A percentile compares a stretch with the other conserved stretches of the same genome.
Evolutionary conservation across 2,113 vertebrate species (phyloP).

Genomic region (Rhabdornis inornatus): DNA sequence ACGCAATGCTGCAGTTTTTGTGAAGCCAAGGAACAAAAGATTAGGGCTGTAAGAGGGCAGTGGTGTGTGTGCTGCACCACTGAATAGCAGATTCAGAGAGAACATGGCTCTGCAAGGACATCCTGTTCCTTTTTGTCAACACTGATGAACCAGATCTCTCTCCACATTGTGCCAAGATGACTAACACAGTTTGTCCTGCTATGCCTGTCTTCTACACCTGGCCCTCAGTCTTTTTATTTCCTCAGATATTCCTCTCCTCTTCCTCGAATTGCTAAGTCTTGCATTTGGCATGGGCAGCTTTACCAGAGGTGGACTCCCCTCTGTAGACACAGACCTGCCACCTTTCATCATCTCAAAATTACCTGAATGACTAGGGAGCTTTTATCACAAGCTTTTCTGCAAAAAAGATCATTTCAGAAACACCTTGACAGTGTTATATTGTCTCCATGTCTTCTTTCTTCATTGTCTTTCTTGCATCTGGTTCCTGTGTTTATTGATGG

Average conservation of each 20-base stretch:
- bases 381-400: background rate
- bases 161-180: background rate
- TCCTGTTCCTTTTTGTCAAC: background rate
- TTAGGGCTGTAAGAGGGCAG: background rate
- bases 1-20: background rate
- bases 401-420: background rate
- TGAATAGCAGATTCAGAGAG: background rate
- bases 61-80: background rate
- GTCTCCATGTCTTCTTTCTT: background rate
- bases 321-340: background rate
- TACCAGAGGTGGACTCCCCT: background rate
- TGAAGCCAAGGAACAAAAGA: background rate
- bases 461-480: background rate
- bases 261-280: background rate
- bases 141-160: background rate
- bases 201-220: accelerated
- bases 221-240: background rate
- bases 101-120: background rate
- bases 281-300: background rate
- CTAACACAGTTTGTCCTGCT: background rate
- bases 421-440: background rate
- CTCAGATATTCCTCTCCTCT: background rate
- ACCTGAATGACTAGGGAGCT: background rate
- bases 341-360: background rate
- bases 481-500: background rate